phyloP scores from a whole-genome alignment of 2,113 vertebrate species.

The Suncus etruscus region DNA sequence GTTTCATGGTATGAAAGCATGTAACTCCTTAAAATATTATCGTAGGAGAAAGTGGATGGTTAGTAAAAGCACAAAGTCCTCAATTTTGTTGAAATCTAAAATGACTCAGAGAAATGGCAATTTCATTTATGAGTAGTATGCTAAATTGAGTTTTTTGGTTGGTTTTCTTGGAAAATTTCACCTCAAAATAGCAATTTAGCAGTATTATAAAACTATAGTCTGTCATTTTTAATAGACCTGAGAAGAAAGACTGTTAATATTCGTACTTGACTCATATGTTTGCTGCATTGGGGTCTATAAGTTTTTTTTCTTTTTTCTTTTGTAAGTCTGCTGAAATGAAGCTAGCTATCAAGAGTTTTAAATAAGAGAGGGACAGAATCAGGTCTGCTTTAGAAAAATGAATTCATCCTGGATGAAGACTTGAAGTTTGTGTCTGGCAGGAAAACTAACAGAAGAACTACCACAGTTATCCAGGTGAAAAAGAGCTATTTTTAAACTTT shows the following conservation, averaged over 20 bases:
- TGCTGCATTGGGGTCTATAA: neutral
- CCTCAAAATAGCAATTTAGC: slow-evolving; percentile 4
- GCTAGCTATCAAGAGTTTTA: neutral
- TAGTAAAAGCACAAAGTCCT: neutral
- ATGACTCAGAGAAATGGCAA: neutral
- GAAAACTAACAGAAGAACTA: neutral
- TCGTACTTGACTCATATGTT: neutral
- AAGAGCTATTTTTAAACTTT: slow-evolving; percentile 1
- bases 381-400: slow-evolving; percentile 44
- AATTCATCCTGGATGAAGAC: neutral
- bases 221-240: neutral
- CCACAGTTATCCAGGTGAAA: neutral
- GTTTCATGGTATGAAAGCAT: neutral
- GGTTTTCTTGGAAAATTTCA: slow-evolving; percentile 1
- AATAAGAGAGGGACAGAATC: slow-evolving; percentile 1
- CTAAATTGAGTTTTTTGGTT: slow-evolving; percentile 9
- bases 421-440: neutral
- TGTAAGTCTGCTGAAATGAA: neutral
- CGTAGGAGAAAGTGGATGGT: neutral
- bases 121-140: neutral
- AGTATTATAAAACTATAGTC: slow-evolving; percentile 39
- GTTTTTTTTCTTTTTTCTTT: neutral
- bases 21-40: neutral
- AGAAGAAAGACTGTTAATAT: slow-evolving; percentile 43
- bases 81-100: slow-evolving; percentile 32